Evolutionary conservation across 2,113 vertebrate species (phyloP).

Genomic region (Indicator maculatus): DNA sequence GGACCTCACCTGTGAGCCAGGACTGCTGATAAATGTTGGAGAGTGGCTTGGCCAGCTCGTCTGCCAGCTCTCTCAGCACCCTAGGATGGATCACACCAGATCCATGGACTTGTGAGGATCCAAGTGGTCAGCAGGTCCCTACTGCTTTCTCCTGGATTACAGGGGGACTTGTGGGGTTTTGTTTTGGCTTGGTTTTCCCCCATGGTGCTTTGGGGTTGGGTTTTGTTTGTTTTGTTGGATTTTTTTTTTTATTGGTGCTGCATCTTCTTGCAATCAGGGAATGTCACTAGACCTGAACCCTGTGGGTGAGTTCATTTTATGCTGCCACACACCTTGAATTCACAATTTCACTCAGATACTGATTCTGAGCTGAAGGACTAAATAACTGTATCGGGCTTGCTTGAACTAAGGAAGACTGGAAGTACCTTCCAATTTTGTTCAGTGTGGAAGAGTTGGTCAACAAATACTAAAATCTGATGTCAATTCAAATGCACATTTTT

Average conservation of each 20-base stretch:
- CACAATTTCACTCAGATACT: accelerated
- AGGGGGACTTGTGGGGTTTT: too few species aligned
- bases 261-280: neutral
- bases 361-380: neutral
- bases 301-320: neutral
- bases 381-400: neutral
- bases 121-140: too few species aligned
- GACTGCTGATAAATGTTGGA: too few species aligned
- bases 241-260: neutral
- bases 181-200: too few species aligned
- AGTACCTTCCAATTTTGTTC: neutral
- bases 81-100: too few species aligned
- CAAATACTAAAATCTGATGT: neutral
- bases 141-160: too few species aligned
- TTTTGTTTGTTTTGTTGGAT: too few species aligned
- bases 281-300: neutral
- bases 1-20: too few species aligned
- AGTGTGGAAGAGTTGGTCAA: neutral
- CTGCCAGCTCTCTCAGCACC: too few species aligned
- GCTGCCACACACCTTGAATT: neutral
- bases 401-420: neutral
- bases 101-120: too few species aligned
- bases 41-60: too few species aligned
- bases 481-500: neutral
- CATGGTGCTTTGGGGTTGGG: too few species aligned